These are phyloP conservation scores for Drosophila parabipectinata DNA, from an alignment of 1,140 invertebrate genomes.

Conservation along the genomic window DNA sequence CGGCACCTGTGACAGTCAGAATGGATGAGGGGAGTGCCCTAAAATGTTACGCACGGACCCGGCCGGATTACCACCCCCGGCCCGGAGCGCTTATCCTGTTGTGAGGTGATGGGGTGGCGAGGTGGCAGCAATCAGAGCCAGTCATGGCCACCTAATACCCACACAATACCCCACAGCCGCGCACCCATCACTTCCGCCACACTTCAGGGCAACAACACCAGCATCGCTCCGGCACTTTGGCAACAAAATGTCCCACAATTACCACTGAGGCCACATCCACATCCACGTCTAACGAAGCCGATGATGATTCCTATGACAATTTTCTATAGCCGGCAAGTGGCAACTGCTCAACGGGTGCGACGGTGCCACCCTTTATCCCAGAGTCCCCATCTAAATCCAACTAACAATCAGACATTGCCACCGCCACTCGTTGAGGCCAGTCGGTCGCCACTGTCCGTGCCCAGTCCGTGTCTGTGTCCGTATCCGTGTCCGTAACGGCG, in stretches of 20 bases:
- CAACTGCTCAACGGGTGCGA: constrained; percentile 48
- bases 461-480: constrained; percentile 21
- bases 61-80: constrained; percentile 36
- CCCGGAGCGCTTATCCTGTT: constrained; percentile 68
- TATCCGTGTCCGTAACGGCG: constrained; percentile 25
- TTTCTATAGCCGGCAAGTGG: constrained; percentile 82
- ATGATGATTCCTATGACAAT: constrained; percentile 84
- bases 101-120: constrained; percentile 9
- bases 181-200: constrained; percentile 63
- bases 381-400: constrained; percentile 56
- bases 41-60: constrained; percentile 76
- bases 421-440: constrained; percentile 67
- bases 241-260: constrained; percentile 84
- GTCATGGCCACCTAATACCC: constrained; percentile 19
- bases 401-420: constrained; percentile 80
- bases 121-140: constrained; percentile 37
- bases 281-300: constrained; percentile 78
- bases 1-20: constrained; percentile 67
- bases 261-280: constrained; percentile 82
- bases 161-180: constrained; percentile 9
- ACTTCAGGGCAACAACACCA: constrained; percentile 19
- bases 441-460: constrained; percentile 55
- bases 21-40: constrained; percentile 34
- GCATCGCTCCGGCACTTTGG: constrained; percentile 68
- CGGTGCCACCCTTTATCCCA: neutral